Evolutionary conservation across 1,140 invertebrate genomes (phyloP).

Genomic region (Leptinotarsa lineolata): DNA sequence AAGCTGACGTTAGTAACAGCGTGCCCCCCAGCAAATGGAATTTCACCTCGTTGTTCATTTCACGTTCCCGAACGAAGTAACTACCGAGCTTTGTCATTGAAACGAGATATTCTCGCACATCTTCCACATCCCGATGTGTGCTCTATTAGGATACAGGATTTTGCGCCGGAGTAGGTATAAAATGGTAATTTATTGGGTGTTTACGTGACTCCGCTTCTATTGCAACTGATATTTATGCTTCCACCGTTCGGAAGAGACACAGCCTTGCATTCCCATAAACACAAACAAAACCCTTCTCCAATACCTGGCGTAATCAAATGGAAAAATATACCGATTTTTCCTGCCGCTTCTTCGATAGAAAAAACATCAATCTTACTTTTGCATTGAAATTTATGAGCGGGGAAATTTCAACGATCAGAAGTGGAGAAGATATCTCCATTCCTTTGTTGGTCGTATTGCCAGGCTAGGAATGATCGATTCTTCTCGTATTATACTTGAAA

Average conservation of each 20-base stretch:
- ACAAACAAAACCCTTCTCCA: not conserved
- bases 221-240: not conserved
- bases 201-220: slow-evolving; percentile 13
- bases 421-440: too few relatives aligned
- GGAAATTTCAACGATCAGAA: not conserved
- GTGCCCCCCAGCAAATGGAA: too few relatives aligned
- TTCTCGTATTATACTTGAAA: too few relatives aligned
- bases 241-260: not conserved
- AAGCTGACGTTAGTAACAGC: too few relatives aligned
- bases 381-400: not conserved
- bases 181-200: slow-evolving; percentile 23
- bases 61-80: not conserved
- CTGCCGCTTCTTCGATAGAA: slow-evolving; percentile 2
- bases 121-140: not conserved
- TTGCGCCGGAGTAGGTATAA: not conserved
- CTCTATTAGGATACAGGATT: not conserved
- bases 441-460: too few relatives aligned
- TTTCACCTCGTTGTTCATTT: not conserved
- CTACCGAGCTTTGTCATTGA: not conserved
- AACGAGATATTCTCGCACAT: slow-evolving; percentile 8
- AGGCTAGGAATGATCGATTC: too few relatives aligned
- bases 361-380: slow-evolving; percentile 13
- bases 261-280: slow-evolving; percentile 11
- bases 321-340: slow-evolving; percentile 16
- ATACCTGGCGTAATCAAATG: slow-evolving; percentile 15